phyloP scores from a whole-genome alignment of 2,113 vertebrate species.

The Galemys pyrenaicus region DNA sequence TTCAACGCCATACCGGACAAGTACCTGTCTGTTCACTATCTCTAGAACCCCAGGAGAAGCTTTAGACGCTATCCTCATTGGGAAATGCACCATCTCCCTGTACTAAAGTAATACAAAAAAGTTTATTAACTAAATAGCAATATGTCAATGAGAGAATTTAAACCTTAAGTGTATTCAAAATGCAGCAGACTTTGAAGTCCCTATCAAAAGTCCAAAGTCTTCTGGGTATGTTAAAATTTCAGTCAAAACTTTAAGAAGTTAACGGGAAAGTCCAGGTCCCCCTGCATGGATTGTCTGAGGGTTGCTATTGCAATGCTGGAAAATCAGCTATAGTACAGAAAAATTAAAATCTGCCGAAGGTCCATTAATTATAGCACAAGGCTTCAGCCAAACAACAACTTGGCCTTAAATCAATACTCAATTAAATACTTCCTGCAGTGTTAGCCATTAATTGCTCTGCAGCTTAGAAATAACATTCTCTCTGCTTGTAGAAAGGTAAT shows the following conservation, averaged over 20 bases:
- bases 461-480: conserved; percentile 76
- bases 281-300: neutral
- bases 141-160: neutral
- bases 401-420: conserved; percentile 83
- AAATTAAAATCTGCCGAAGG: conserved; percentile 71
- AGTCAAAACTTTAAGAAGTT: conserved; percentile 1
- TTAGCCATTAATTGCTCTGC: conserved; percentile 78
- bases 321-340: conserved; percentile 62
- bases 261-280: neutral
- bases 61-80: neutral
- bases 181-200: neutral
- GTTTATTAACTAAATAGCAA: neutral
- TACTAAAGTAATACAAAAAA: neutral
- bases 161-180: conserved; percentile 17
- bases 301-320: neutral
- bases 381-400: conserved; percentile 67
- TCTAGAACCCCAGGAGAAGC: neutral
- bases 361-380: conserved; percentile 69
- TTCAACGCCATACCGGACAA: neutral
- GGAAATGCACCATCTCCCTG: neutral
- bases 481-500: conserved; percentile 66
- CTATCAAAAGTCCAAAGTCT: neutral
- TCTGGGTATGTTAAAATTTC: conserved; percentile 19
- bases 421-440: conserved; percentile 82
- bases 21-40: neutral